These are phyloP conservation scores for Hydrozoanthus tunicans DNA, from an alignment of 64 coral and sea anemone species.

Conservation along the genomic window DNA sequence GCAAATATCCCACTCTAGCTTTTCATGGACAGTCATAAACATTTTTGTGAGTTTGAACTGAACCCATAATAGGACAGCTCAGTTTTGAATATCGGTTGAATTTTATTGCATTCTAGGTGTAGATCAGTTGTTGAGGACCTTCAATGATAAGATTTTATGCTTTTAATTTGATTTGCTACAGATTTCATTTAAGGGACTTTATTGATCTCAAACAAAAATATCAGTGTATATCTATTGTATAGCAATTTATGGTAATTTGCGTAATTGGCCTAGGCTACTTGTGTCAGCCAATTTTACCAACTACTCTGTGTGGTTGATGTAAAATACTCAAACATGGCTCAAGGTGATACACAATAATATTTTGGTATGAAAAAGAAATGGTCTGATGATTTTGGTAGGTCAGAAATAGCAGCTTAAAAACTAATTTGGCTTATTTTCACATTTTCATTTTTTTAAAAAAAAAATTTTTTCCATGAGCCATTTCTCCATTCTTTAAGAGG, in stretches of 20 bases:
- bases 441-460: not conserved
- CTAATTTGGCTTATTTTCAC: not conserved
- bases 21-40: constrained; percentile 16
- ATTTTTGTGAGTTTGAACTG: not conserved
- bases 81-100: not conserved
- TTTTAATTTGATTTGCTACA: constrained; percentile 16
- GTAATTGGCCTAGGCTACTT: not conserved
- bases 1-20: not conserved
- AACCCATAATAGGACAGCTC: not conserved
- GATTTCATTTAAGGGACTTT: not conserved
- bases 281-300: not conserved
- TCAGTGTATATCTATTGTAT: not conserved
- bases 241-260: not conserved
- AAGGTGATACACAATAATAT: not conserved
- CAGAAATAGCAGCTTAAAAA: not conserved
- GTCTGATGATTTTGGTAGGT: not conserved
- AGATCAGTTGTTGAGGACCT: constrained; percentile 28
- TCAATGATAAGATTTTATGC: not conserved
- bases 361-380: not conserved
- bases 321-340: not conserved
- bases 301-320: not conserved
- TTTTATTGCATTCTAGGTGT: constrained; percentile 17
- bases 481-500: not conserved
- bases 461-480: not conserved
- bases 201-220: not conserved